phyloP scores from a whole-genome alignment of 2,888 invertebrate genomes.

The Pteria penguin region DNA sequence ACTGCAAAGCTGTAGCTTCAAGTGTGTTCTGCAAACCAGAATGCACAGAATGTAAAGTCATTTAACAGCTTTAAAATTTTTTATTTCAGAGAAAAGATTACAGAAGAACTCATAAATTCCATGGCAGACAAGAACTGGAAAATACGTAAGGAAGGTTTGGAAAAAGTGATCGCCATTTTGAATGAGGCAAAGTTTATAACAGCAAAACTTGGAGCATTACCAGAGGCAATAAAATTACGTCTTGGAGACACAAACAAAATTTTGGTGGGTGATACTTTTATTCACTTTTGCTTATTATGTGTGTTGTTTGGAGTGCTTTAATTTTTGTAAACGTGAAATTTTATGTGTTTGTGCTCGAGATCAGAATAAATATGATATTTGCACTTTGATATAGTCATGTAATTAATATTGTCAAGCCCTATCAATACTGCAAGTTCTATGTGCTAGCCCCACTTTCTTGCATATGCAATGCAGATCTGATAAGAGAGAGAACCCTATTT shows the following conservation, averaged over 20 bases:
- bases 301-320: too few species aligned
- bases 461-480: too few species aligned
- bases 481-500: too few species aligned
- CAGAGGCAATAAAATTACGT: constrained; percentile 88
- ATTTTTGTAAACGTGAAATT: too few species aligned
- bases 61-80: constrained; percentile 81
- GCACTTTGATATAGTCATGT: too few species aligned
- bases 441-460: too few species aligned
- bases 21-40: neutral
- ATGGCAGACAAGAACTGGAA: constrained; percentile 86
- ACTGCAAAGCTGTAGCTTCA: too few species aligned
- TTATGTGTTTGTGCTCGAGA: too few species aligned
- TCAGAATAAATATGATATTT: too few species aligned
- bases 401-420: too few species aligned
- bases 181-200: constrained; percentile 90
- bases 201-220: constrained; percentile 90
- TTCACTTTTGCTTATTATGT: too few species aligned
- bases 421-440: too few species aligned
- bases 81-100: constrained; percentile 85
- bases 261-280: constrained; percentile 82
- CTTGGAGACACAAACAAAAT: constrained; percentile 95
- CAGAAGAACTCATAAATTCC: constrained; percentile 89
- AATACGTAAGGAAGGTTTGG: constrained; percentile 87
- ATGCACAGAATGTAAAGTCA: neutral
- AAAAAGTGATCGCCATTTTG: constrained; percentile 87